Conservation (phyloP, 2,888 invertebrate species). For the Orthosia gracilis region DNA sequence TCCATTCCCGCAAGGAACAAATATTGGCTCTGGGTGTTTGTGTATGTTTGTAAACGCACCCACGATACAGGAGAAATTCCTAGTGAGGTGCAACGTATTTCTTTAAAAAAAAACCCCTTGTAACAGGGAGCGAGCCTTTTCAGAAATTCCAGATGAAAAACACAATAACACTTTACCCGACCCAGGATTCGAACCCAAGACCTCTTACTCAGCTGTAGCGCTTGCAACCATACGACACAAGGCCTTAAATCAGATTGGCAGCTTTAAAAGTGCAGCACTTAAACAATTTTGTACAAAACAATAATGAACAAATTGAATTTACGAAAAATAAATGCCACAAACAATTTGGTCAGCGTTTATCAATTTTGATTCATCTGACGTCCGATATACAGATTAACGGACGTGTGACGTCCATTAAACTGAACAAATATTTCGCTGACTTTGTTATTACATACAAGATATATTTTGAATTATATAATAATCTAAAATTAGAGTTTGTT, state of each 20-base stretch:
- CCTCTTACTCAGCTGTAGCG: too few species aligned
- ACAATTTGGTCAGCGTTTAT: constrained; percentile 40
- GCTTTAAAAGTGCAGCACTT: neutral
- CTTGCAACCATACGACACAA: neutral
- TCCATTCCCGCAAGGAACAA: too few species aligned
- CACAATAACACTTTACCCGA: too few species aligned
- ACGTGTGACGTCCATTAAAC: constrained; percentile 35
- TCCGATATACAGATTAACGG: constrained; percentile 32
- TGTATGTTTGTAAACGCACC: too few species aligned
- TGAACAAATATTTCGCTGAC: constrained; percentile 17
- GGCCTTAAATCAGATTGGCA: neutral
- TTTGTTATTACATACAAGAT: neutral
- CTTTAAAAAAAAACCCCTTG: too few species aligned
- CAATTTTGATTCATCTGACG: constrained; percentile 53
- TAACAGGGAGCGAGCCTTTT: too few species aligned
- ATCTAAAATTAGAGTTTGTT: neutral
- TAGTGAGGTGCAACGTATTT: too few species aligned
- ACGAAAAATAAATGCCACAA: constrained; percentile 29
- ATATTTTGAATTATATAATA: neutral
- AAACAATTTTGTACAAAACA: constrained; percentile 19
- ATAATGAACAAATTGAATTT: constrained; percentile 30
- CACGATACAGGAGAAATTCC: too few species aligned
- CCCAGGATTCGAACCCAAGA: too few species aligned
- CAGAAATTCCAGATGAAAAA: too few species aligned
- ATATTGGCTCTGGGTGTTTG: too few species aligned